Evolutionary conservation across 2,113 vertebrate species (phyloP).

Genomic region (Cervus canadensis): DNA sequence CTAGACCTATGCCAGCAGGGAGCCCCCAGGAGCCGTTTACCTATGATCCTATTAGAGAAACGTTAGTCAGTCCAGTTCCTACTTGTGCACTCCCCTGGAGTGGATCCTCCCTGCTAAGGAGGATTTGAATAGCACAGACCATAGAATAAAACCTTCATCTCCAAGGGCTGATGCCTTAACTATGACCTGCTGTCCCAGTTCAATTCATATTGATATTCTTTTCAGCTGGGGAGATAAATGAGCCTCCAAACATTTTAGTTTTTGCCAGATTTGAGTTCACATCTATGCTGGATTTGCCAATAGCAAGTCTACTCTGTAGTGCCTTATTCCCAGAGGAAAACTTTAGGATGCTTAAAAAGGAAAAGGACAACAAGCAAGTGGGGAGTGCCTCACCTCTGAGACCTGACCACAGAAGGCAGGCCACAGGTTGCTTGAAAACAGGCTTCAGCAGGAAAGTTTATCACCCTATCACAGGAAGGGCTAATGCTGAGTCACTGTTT

Average conservation of each 20-base stretch:
- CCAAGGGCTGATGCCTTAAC: rapidly evolving
- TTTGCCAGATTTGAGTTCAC: not conserved
- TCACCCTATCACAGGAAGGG: not conserved
- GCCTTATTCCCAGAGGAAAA: not conserved
- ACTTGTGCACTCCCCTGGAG: too few species aligned
- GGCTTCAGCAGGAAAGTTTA: rapidly evolving
- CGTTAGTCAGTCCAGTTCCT: rapidly evolving
- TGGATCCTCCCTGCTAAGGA: rapidly evolving
- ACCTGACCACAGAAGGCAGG: not conserved
- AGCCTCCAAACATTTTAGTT: not conserved
- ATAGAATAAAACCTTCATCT: not conserved
- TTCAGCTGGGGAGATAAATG: not conserved
- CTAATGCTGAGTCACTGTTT: not conserved
- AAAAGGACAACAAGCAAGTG: not conserved
- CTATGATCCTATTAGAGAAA: not conserved
- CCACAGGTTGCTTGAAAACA: rapidly evolving
- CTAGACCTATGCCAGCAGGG: not conserved
- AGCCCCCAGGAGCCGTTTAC: not conserved
- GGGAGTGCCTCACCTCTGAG: not conserved
- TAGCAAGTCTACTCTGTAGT: too few species aligned
- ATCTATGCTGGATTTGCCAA: not conserved
- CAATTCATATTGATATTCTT: not conserved
- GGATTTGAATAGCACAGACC: not conserved
- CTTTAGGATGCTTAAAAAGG: not conserved
- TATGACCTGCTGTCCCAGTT: not conserved